phyloP scores from a whole-genome alignment of 1,140 invertebrate species.

The Bombus balteatus region DNA sequence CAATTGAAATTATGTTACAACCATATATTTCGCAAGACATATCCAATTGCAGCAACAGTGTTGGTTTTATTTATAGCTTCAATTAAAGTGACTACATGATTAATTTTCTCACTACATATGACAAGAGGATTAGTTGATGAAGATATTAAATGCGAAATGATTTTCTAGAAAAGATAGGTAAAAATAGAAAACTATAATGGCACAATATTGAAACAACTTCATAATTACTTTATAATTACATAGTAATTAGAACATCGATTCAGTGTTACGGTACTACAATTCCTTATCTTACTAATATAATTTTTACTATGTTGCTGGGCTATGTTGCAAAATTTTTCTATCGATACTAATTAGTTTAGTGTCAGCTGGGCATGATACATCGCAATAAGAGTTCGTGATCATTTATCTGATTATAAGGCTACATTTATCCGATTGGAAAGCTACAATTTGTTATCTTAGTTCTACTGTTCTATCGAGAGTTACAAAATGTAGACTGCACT shows the following conservation, averaged over 20 bases:
- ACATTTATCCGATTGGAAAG: not conserved
- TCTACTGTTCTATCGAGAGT: not conserved
- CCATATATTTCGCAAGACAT: not conserved
- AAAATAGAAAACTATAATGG: not conserved
- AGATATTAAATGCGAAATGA: not conserved
- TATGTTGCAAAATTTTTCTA: not conserved
- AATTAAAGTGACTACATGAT: not conserved
- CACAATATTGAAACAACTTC: not conserved
- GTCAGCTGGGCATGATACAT: not conserved
- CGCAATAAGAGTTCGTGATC: not conserved
- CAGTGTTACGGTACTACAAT: not conserved
- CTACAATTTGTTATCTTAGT: not conserved
- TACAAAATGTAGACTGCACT: not conserved
- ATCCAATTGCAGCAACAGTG: not conserved
- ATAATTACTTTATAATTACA: constrained; percentile 4
- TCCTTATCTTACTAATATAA: not conserved
- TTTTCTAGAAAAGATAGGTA: not conserved
- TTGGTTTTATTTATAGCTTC: not conserved
- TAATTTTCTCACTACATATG: not conserved
- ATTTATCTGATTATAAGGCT: not conserved
- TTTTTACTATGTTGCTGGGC: not conserved
- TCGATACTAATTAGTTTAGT: not conserved
- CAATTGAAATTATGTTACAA: not conserved
- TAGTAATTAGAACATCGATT: not conserved
- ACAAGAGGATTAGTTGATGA: not conserved